Base-by-base conservation (phyloP, 2,888 invertebrate genomes). In the Isoperla grammatica region DNA sequence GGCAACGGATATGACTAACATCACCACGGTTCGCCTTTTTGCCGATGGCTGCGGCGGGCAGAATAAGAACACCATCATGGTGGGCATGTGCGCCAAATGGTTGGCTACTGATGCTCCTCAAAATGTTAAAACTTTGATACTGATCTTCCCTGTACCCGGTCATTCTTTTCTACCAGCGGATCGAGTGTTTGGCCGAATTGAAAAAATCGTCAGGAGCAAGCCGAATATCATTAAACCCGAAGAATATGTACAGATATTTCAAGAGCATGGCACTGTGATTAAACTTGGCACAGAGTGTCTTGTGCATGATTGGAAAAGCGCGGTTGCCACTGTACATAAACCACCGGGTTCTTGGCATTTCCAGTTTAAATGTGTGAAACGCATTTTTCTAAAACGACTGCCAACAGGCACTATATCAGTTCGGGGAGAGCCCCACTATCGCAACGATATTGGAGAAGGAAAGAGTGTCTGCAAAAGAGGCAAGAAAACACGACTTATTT, bases 1-100 rank as follows among this genome's bases (percentile, higher is more conserved):
- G 12, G 17, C 9, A 17, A 46, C 13, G 23, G 20, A 49, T 17
- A 15, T 60, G 49, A 6, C 22, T 13, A 23, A 23, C 4, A 13
- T 22, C 13, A 42, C 37, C 19, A 60, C 45, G 2, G 60, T 71
- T 57, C 65, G 68, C 20, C 63, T 71, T 22, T 60, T 69, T 29
- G 65, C 69, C 19, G 71, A 71, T 63, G 69, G 68, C 29, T 71
- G 69, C 57, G 68, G 63, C 20, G 68, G 70, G 13, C 69, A 71
- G 61, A 71, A 69, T 58, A 70, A 69, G 60, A 70, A 69, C 62
- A 62, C 66, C 5, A 67, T 61, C 6, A 61, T 70, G 61, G 40
- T 67, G 23, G 65, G 61, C 35, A 68, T 70, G 67, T 65, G 60
- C 43, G 53, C 54, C 42, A 63, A 61, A 49, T 69, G 68, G 68